Conservation (phyloP, 2,113 vertebrate species). For the Prinia subflava region DNA sequence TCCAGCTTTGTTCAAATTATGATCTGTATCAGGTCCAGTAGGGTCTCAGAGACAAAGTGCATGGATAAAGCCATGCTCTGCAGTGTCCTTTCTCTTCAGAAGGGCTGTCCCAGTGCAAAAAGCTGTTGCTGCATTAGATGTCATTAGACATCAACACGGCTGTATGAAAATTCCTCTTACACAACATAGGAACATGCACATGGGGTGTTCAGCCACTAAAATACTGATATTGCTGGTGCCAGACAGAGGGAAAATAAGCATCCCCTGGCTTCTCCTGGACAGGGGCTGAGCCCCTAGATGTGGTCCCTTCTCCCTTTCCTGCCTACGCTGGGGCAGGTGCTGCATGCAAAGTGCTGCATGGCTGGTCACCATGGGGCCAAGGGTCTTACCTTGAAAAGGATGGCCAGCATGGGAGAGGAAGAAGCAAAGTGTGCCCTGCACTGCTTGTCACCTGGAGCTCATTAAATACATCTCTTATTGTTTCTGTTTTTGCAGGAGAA, state of each 20-base stretch:
- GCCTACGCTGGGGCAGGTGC: neutral
- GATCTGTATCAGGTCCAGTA: neutral
- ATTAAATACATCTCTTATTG: neutral
- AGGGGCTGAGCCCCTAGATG: fast-evolving
- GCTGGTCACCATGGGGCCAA: fast-evolving
- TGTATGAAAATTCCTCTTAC: neutral
- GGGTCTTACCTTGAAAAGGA: neutral
- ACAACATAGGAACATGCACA: fast-evolving
- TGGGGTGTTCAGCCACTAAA: neutral
- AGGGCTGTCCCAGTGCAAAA: neutral
- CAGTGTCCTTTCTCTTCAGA: neutral
- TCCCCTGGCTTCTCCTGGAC: neutral
- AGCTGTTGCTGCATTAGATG: neutral
- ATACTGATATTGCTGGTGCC: neutral
- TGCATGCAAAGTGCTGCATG: fast-evolving
- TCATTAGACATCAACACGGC: neutral
- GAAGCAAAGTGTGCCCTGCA: fast-evolving
- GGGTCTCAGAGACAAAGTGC: neutral
- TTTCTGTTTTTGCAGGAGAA: neutral
- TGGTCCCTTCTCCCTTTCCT: neutral
- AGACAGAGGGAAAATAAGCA: neutral
- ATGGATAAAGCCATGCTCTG: neutral
- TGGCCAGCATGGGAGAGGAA: neutral
- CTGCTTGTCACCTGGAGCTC: neutral
- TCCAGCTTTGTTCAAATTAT: conserved; percentile 15